These are phyloP conservation scores for Himalopsyche kuldschensis DNA, from an alignment of 2,888 invertebrate species.

Conservation along the genomic window DNA sequence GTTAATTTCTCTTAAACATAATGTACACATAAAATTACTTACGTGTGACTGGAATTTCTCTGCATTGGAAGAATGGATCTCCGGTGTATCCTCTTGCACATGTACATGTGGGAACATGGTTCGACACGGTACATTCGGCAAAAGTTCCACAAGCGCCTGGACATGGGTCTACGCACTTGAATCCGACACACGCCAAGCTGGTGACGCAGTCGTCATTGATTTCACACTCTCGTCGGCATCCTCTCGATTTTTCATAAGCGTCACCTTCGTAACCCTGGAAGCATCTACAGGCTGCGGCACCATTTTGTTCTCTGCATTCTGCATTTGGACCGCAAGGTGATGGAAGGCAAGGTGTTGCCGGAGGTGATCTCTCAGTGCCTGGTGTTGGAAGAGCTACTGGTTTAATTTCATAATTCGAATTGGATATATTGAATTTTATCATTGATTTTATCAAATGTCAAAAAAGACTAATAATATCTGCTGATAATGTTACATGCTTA, in stretches of 20 bases:
- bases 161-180: constrained; percentile 84
- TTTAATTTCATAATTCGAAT: background rate
- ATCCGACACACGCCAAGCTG: constrained; percentile 74
- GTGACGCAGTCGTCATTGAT: constrained; percentile 74
- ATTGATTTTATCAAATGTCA: background rate
- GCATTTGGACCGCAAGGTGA: constrained; percentile 86
- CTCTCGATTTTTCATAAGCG: constrained; percentile 71
- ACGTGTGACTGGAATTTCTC: constrained; percentile 46
- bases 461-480: too few relatives aligned
- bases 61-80: constrained; percentile 80
- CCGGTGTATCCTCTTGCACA: constrained; percentile 77
- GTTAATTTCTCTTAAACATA: background rate
- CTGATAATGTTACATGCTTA: too few relatives aligned
- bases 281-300: constrained; percentile 84
- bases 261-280: constrained; percentile 78
- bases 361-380: constrained; percentile 67
- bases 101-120: constrained; percentile 77
- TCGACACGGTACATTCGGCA: constrained; percentile 77
- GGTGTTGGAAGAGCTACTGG: background rate
- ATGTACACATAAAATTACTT: constrained; percentile 8
- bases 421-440: background rate
- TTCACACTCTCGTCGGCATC: constrained; percentile 78
- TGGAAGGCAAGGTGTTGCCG: constrained; percentile 76
- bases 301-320: constrained; percentile 79
- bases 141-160: constrained; percentile 79